A percentile compares a stretch with the other conserved stretches of the same genome.
Evolutionary conservation across 1,140 invertebrate genomes (phyloP).

Genomic region (Orius laevigatus): DNA sequence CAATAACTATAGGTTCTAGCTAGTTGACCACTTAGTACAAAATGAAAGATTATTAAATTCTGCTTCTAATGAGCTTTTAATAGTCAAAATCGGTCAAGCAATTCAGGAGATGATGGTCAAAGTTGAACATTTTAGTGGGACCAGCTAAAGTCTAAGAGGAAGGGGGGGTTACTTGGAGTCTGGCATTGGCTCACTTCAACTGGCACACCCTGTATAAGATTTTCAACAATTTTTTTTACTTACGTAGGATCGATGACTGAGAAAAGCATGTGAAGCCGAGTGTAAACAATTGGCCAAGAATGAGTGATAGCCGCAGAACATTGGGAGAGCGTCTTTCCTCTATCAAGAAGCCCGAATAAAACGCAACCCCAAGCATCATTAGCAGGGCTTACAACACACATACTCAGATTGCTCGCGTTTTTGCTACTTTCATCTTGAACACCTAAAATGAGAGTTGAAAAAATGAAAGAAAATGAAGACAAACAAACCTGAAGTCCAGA

Average conservation of each 20-base stretch:
- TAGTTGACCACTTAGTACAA: no score
- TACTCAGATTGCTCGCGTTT: conserved; percentile 25
- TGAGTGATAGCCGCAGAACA: conserved; percentile 75
- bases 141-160: no score
- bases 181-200: background rate
- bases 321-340: conserved; percentile 52
- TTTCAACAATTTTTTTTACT: conserved; percentile 24
- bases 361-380: conserved; percentile 78
- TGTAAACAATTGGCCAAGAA: conserved; percentile 91
- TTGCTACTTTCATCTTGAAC: conserved; percentile 48
- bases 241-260: conserved; percentile 90
- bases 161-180: background rate
- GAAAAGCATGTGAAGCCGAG: conserved; percentile 75
- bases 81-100: no score
- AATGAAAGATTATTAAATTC: no score
- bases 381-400: conserved; percentile 23
- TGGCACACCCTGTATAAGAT: conserved; percentile 10
- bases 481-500: conserved; percentile 69
- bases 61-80: no score
- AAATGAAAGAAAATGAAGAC: background rate
- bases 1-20: no score
- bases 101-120: no score
- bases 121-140: no score
- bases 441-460: conserved; percentile 26
- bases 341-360: conserved; percentile 67